Evolutionary conservation across 2,888 invertebrate species (phyloP), one percentile per base, ranked within the genome.

Genomic region (Epinotia nisella): DNA sequence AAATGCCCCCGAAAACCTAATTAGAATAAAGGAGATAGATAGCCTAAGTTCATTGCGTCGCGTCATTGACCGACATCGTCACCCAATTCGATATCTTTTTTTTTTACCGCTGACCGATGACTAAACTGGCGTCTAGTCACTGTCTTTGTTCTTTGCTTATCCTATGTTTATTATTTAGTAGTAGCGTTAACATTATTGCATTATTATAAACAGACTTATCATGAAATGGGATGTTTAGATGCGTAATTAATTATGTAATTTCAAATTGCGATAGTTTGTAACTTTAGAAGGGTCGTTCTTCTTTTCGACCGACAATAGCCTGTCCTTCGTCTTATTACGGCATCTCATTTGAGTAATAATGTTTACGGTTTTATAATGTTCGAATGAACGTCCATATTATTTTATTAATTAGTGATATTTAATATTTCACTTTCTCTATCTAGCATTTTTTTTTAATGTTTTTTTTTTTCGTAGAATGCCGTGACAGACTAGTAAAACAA

Each of bases 31-130:
- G 11, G 39, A 56, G 65, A 66, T 66, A 55, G 55, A 66, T 66
- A 66, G 56, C 66, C 55, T 55, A 41, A 41, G 55, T 55, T 29
- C 51, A 24, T 53, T 13, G 4, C n/a, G 61, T 61, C 60, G 79
- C 76, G 76, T 76, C 74, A 75, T 62, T 74, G 69, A 78, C 73
- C 82, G 81, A 82, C 79, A 78, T 79, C 75, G 79, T 83, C 81
- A 79, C 76, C 78, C 75, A 78, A 81, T 83, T 84, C 79, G 76
- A 70, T 70, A 78, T 75, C 76, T 13, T 64, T 78, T 79, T 82
- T 82, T 81, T 79, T 70, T n/a, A n/a, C 70, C 70, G 69, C 58
- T 82, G 81, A 81, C 78, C 82, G 81, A 81, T 74, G 75, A 61
- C 29, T 53, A 19, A 55, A 35, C 59, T 29, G 49, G 53, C 13